Evolutionary conservation across 2,113 vertebrate genomes (phyloP).

Genomic region (Erpornis zantholeuca): DNA sequence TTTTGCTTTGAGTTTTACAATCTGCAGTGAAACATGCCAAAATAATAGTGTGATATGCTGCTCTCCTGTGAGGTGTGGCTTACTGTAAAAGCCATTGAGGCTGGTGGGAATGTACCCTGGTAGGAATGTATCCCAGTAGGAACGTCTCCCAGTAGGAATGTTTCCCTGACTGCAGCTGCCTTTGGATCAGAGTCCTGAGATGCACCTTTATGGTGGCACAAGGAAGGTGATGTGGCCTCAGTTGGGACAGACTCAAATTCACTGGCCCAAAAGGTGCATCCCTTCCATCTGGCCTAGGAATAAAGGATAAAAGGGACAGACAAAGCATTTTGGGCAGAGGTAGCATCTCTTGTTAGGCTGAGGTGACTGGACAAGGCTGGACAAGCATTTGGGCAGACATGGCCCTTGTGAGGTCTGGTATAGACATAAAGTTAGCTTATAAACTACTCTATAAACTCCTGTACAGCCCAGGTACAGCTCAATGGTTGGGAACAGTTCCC

Average conservation of each 20-base stretch:
- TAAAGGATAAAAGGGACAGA: background rate
- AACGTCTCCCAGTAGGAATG: background rate
- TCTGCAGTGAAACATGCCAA: background rate
- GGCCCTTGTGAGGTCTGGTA: background rate
- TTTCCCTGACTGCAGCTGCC: background rate
- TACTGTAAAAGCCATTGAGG: background rate
- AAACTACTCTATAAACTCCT: background rate
- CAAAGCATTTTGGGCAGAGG: background rate
- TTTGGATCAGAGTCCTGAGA: fast-evolving
- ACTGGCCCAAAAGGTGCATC: background rate
- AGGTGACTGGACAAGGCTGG: background rate
- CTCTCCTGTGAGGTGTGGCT: background rate
- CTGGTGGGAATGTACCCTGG: background rate
- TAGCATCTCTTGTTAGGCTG: background rate
- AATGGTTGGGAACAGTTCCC: background rate
- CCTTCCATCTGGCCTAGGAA: background rate
- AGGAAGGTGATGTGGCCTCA: background rate
- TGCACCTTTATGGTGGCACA: background rate
- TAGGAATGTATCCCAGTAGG: background rate
- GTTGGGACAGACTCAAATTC: background rate
- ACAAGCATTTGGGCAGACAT: fast-evolving
- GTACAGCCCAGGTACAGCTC: background rate
- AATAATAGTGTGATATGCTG: background rate
- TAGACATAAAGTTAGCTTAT: background rate
- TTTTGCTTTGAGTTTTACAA: background rate